phyloP scores from a whole-genome alignment of 2,113 vertebrate genomes.

The Campylomormyrus tamandua region DNA sequence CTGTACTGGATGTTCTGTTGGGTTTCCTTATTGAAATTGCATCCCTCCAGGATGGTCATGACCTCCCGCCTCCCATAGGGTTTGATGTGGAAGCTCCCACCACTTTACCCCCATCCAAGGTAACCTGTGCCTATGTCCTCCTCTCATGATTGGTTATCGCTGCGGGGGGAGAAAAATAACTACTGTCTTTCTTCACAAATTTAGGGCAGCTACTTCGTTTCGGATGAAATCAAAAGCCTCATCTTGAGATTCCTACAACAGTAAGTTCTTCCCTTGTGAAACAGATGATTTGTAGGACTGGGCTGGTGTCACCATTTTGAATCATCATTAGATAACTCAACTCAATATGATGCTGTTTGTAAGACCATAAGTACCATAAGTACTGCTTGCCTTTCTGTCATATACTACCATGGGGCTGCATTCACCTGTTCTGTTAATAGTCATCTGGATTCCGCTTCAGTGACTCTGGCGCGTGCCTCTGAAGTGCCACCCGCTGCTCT shows the following conservation, averaged over 20 bases:
- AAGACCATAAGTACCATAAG: background rate
- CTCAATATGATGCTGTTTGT: background rate
- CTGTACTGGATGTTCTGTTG: background rate
- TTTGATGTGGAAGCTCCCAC: conserved; percentile 80
- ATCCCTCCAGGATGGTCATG: conserved; percentile 70
- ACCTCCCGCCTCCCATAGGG: conserved; percentile 76
- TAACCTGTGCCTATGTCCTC: conserved; percentile 28
- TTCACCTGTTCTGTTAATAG: background rate
- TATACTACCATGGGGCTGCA: background rate
- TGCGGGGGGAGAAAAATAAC: background rate
- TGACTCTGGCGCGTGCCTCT: background rate
- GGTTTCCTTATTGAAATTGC: background rate
- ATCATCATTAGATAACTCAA: background rate
- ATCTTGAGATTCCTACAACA: conserved; percentile 76
- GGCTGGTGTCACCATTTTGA: background rate
- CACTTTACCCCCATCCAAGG: conserved; percentile 74
- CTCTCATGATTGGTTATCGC: background rate
- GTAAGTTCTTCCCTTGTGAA: conserved; percentile 55
- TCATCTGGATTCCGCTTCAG: background rate
- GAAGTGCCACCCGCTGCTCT: background rate
- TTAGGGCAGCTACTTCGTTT: conserved; percentile 77
- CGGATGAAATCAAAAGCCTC: conserved; percentile 70
- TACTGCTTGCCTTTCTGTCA: background rate
- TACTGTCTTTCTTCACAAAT: background rate
- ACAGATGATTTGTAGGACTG: background rate